Conservation (phyloP, 2,113 vertebrate genomes). For the Sigmodon hispidus region DNA sequence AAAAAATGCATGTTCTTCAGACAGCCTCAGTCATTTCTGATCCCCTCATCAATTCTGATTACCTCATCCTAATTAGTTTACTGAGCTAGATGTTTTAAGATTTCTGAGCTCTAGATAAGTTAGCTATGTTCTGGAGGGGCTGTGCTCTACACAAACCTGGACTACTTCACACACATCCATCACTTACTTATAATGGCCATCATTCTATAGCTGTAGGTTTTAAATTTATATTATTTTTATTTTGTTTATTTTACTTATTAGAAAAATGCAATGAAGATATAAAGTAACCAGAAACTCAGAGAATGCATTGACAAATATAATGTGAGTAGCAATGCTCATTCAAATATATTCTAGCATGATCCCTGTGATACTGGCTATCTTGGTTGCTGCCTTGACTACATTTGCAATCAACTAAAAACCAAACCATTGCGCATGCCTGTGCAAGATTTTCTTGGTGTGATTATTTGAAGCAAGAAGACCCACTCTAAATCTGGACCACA, state of each 20-base stretch:
- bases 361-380: neutral
- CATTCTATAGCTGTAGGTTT: neutral
- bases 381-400: neutral
- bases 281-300: neutral
- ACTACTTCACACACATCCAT: neutral
- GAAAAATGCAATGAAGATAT: neutral
- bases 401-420: neutral
- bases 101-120: slow-evolving; percentile 15
- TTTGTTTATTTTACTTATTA: slow-evolving; percentile 4
- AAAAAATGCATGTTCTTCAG: neutral
- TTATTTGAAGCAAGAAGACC: neutral
- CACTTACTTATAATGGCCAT: neutral
- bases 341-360: neutral
- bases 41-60: slow-evolving; percentile 11
- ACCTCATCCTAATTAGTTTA: neutral
- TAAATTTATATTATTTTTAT: neutral
- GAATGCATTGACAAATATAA: neutral
- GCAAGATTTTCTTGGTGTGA: neutral
- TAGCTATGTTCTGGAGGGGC: neutral
- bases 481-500: neutral
- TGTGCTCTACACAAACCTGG: neutral
- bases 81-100: neutral
- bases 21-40: neutral
- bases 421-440: neutral
- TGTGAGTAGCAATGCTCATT: neutral